These are phyloP conservation scores for Neogobius melanostomus DNA, from an alignment of 2,113 vertebrate species.

Conservation along the genomic window DNA sequence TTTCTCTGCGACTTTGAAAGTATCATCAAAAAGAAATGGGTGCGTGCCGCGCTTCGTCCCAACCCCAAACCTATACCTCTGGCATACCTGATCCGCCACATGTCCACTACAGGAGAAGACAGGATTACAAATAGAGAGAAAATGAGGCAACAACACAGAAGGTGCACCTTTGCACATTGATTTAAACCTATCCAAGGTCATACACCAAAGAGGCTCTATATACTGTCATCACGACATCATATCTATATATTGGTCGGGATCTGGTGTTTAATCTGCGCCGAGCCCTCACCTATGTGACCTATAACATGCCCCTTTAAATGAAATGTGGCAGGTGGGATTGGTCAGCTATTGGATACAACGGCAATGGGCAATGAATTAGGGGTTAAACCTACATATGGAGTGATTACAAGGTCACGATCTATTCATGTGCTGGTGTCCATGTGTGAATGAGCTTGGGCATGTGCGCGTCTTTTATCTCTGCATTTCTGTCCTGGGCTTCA, in stretches of 20 bases:
- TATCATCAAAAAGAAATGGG: conserved; percentile 5
- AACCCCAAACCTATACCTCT: conserved; percentile 31
- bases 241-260: conserved; percentile 33
- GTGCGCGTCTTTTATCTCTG: conserved; percentile 40
- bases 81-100: conserved; percentile 37
- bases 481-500: conserved; percentile 40
- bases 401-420: conserved; percentile 50
- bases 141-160: conserved; percentile 21
- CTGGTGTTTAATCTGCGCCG: conserved; percentile 49
- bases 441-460: conserved; percentile 23
- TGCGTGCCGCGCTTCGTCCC: conserved; percentile 3
- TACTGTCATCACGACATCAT: conserved; percentile 42
- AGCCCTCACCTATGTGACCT: conserved; percentile 45
- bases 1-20: background rate
- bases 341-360: conserved; percentile 34
- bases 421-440: conserved; percentile 22
- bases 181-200: conserved; percentile 58
- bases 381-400: conserved; percentile 52
- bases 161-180: background rate
- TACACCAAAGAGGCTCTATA: conserved; percentile 18
- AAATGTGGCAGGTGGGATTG: conserved; percentile 48
- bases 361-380: conserved; percentile 29
- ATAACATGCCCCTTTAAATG: conserved; percentile 53
- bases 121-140: conserved; percentile 47
- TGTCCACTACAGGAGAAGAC: conserved; percentile 18